A percentile compares a stretch with the other conserved stretches of the same genome.
These are phyloP conservation scores for Cacatua alba DNA, from an alignment of 2,113 vertebrate species.

Conservation along the genomic window DNA sequence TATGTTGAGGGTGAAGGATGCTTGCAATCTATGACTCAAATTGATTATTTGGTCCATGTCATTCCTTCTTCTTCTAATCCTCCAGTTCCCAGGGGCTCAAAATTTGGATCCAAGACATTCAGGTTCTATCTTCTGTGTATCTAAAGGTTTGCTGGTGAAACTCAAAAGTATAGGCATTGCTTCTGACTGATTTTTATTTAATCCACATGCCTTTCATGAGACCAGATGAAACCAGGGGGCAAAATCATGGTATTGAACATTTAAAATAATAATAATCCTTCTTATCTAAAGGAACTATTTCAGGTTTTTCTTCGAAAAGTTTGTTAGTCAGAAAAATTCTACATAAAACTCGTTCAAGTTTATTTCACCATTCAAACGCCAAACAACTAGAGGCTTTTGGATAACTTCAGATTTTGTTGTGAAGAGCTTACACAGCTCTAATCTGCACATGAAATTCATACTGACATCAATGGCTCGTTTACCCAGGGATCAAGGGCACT, in stretches of 20 bases:
- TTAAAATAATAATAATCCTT: not conserved
- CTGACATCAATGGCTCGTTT: slow-evolving; percentile 18
- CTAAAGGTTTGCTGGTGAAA: not conserved
- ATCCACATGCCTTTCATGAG: not conserved
- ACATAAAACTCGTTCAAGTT: not conserved
- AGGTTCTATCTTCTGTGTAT: not conserved
- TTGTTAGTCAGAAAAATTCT: not conserved
- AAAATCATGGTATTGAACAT: not conserved
- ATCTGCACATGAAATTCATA: slow-evolving; percentile 21
- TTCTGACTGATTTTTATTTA: not conserved
- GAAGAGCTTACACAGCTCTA: slow-evolving; percentile 22
- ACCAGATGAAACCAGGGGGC: not conserved
- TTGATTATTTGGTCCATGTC: not conserved
- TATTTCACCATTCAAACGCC: not conserved
- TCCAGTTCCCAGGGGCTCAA: not conserved
- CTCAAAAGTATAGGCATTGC: not conserved
- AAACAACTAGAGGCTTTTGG: not conserved
- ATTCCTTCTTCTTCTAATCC: not conserved
- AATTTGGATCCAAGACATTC: not conserved
- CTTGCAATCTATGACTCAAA: fast-evolving
- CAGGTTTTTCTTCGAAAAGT: not conserved
- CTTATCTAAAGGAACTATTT: not conserved
- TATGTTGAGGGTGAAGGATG: not conserved
- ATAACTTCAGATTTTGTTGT: slow-evolving; percentile 25
- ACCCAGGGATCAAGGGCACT: not conserved